A percentile compares a stretch with the other conserved stretches of the same genome.
These are phyloP conservation scores for Dolichallabes microphthalmus DNA, from an alignment of 2,113 vertebrate species.

Conservation along the genomic window DNA sequence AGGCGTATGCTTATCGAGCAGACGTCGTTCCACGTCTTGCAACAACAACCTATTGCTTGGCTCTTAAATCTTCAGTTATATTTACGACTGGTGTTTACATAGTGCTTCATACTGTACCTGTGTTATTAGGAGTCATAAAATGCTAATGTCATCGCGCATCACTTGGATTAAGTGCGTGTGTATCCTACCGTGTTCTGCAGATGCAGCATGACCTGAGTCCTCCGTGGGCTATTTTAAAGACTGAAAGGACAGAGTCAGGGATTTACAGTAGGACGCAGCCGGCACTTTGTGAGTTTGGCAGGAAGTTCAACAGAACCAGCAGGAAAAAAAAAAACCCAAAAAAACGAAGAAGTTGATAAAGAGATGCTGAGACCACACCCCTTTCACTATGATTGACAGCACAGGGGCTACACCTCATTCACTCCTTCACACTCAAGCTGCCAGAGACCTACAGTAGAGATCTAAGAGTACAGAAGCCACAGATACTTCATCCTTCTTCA, in stretches of 20 bases:
- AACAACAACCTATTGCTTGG: not conserved
- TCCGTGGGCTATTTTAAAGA: slow-evolving; percentile 19
- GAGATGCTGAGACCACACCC: too few species aligned
- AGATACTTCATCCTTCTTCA: too few species aligned
- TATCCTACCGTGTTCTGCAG: not conserved
- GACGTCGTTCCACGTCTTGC: not conserved
- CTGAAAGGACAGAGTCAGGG: slow-evolving; percentile 23
- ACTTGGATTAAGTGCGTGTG: not conserved
- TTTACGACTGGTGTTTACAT: not conserved
- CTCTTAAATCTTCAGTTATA: not conserved
- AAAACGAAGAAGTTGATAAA: too few species aligned
- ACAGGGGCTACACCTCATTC: not conserved
- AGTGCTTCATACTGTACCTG: not conserved
- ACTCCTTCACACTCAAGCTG: not conserved
- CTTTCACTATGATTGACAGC: not conserved
- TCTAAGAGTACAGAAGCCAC: not conserved
- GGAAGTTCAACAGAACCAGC: slow-evolving; percentile 8
- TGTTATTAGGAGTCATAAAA: slow-evolving; percentile 6
- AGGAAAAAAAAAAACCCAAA: too few species aligned
- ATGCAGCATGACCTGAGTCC: slow-evolving; percentile 27
- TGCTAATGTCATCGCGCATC: not conserved
- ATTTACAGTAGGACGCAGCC: not conserved
- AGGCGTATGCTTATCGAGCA: not conserved
- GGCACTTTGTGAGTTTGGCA: slow-evolving; percentile 2
- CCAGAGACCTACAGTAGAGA: too few species aligned